These are phyloP conservation scores for Andricus grossulariae DNA, from an alignment of 1,140 invertebrate genomes.

Conservation along the genomic window DNA sequence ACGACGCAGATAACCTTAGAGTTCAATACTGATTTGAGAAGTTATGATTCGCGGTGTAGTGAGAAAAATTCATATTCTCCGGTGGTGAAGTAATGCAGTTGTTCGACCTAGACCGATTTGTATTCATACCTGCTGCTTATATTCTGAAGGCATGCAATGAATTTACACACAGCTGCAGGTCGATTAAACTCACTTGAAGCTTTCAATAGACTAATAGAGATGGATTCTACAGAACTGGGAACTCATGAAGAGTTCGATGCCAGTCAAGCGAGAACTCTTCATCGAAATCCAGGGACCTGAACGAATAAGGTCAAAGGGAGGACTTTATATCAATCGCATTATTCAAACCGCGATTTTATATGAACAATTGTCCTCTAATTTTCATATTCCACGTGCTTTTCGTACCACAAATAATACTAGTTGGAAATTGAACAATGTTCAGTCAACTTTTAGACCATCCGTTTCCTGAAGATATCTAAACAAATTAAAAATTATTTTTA, in stretches of 20 bases:
- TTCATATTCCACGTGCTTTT: not conserved
- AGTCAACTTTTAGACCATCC: not conserved
- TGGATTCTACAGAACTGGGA: constrained; percentile 31
- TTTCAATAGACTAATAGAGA: constrained; percentile 24
- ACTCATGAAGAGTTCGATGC: constrained; percentile 46
- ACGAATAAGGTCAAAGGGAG: not conserved
- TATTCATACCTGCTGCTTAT: constrained; percentile 52
- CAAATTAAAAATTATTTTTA: no score
- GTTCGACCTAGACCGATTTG: constrained; percentile 50
- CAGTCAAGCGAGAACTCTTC: constrained; percentile 33
- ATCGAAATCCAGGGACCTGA: not conserved
- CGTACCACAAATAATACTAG: not conserved
- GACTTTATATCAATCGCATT: not conserved
- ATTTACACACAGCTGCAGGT: constrained; percentile 34
- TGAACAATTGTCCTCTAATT: not conserved
- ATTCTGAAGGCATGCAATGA: constrained; percentile 36
- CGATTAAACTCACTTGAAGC: constrained; percentile 36
- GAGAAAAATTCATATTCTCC: not conserved
- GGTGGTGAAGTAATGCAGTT: constrained; percentile 4
- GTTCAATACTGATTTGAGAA: not conserved
- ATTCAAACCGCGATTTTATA: not conserved
- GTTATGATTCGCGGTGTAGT: not conserved
- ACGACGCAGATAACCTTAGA: not conserved
- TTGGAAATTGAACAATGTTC: not conserved
- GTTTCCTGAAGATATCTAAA: not conserved